Evolutionary conservation across 2,888 invertebrate genomes (phyloP), one percentile per base, ranked within the genome.

Genomic region (Aphodius granarius): DNA sequence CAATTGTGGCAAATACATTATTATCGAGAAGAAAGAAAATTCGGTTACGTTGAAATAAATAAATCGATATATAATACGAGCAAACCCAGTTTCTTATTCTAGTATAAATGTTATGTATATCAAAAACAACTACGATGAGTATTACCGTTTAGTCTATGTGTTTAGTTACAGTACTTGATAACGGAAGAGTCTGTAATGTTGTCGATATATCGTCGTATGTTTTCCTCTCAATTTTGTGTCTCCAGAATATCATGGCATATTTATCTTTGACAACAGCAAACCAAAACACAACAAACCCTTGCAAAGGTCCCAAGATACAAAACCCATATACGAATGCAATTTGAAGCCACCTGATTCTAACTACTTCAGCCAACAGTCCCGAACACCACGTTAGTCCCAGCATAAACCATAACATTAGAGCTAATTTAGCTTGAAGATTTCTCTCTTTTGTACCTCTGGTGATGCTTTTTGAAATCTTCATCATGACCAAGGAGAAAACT

Each of bases 361-460:
- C 15, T 5, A 73, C 63, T 63, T 76, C 71, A 2, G 20, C 70
- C 4, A 76, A 13, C 5, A 73, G 18, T 15, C 76, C 73, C 22
- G 73, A 73, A 15, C 71, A 66, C 76, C 76, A 76, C 5, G 76
- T 73, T n/a, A 76, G 68, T 0, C 76, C 76, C 5, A 76, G 17
- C 66, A 76, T 73, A 22, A 76, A 76, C 17, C 73, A 71, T 19
- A 73, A 17, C 71, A 73, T 22, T 0, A 76, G 20, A 1, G 68
- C 76, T 16, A 73, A 22, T 0, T 73, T 73, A 9, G 64, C 63
- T 18, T 76, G 73, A 0, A 66, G 63, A 19, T 21, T 20, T 62
- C 66, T 68, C 70, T 72, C 19, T 15, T 73, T 43, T 2, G 20
- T 63, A 5, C 70, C 73, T 65, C 70, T 63, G 13, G 75, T 66